Base-by-base conservation (phyloP, 2,888 invertebrate genomes). In the Hyposoter didymator region DNA sequence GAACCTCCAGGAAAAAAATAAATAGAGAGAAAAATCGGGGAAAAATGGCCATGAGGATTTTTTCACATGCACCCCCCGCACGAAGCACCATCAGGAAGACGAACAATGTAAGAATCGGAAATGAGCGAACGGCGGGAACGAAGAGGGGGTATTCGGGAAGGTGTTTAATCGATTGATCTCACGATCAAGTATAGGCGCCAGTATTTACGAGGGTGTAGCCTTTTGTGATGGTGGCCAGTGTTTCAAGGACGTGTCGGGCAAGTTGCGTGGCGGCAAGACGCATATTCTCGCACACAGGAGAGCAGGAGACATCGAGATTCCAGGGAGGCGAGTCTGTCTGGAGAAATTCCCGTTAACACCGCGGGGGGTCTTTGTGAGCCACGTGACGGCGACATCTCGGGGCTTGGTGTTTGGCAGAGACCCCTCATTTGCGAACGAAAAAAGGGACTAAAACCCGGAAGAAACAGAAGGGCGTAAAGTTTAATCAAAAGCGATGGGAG, bases 311-410 rank as follows among this genome's bases (percentile, higher is more conserved):
- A 66, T 69, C 55, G 79, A 32, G 55, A 78, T 73, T 83, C 66
- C 72, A 66, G 69, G 84, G 76, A 52, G 72, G 74, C 39, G 43
- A 62, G 59, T 67, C 70, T 28, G 69, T 83, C 78, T 70, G 72
- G 70, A 52, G 62, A 87, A 59, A 88, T 89, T 91, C 90, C 78
- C 91, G 91, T 91, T 90, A 90, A 90, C 90, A 69, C 89, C 47
- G 87, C 91, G 90, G 90, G 92, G 92, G 92, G 92, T 92, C 86
- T 78, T 90, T 87, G 81, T 87, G 81, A 55, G 73, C 86, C 86
- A 69, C 86, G 81, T 84, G 84, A 85, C 84, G 83, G 79, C 82
- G 72, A 67, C 49, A 78, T 82, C 76, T 76, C 74, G 76, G 81
- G 52, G 39, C 69, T 55, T 82, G 81, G 69, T 83, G 75, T 84